phyloP scores from a whole-genome alignment of 2,797 vertebrate genomes.

The Sebastes hopkinsi region DNA sequence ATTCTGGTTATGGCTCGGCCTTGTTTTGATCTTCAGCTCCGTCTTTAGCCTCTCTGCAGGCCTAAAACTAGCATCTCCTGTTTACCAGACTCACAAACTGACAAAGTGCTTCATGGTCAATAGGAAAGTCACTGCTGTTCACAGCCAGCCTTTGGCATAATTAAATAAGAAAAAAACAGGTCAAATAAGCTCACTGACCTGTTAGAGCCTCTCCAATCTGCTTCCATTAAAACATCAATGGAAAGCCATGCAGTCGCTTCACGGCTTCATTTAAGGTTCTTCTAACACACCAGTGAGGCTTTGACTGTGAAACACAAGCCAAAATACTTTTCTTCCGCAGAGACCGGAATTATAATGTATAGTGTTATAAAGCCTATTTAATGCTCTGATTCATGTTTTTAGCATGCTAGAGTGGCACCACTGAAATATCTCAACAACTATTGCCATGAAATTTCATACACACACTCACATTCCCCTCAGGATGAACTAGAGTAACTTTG shows the following conservation, averaged over 20 bases:
- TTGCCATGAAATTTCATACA: background rate
- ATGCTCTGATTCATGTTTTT: background rate
- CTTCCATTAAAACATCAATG: slow-evolving; percentile 67
- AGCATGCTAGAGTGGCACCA: background rate
- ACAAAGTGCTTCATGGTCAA: slow-evolving; percentile 31
- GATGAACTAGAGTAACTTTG: background rate
- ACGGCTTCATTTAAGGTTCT: slow-evolving; percentile 17
- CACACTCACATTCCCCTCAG: background rate
- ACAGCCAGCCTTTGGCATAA: slow-evolving; percentile 22
- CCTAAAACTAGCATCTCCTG: background rate
- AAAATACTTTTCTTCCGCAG: background rate
- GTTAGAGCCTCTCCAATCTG: slow-evolving; percentile 35
- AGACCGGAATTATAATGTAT: background rate
- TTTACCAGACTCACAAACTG: slow-evolving; percentile 17
- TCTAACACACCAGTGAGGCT: background rate
- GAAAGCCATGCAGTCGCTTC: background rate
- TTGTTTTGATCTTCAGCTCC: background rate
- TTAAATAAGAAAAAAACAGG: slow-evolving; percentile 50
- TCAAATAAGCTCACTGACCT: slow-evolving; percentile 44
- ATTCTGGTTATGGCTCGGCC: background rate
- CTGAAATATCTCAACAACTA: background rate
- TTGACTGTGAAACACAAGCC: background rate
- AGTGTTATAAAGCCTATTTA: background rate
- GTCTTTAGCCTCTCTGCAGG: background rate
- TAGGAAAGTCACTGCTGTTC: slow-evolving; percentile 12